Conservation (phyloP, 2,113 vertebrate genomes). For the Microtus pennsylvanicus region DNA sequence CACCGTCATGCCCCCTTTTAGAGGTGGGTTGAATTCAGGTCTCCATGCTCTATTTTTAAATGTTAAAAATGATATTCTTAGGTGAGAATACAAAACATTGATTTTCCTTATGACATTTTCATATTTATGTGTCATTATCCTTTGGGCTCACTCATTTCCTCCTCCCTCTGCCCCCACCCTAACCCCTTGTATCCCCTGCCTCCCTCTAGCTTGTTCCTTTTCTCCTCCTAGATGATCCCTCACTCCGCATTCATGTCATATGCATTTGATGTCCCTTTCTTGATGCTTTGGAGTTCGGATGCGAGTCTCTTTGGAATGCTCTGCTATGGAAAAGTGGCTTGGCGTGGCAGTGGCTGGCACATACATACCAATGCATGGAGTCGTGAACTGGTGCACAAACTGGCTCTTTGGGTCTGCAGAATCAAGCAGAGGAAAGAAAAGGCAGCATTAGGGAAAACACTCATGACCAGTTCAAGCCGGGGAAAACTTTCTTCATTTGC, state of each 20-base stretch:
- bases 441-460: not conserved
- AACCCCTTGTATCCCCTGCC: not conserved
- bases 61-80: not conserved
- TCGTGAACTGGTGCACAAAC: conserved; percentile 39
- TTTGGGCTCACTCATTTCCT: not conserved
- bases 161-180: not conserved
- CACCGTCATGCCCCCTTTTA: too few relatives aligned
- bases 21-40: not conserved
- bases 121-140: not conserved
- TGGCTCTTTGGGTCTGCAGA: conserved; percentile 75
- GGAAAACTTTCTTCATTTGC: not conserved
- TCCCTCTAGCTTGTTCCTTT: not conserved
- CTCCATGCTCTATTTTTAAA: not conserved
- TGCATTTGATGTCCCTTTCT: not conserved
- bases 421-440: conserved; percentile 56
- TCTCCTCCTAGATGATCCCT: not conserved
- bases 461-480: not conserved
- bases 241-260: not conserved
- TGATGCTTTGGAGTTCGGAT: not conserved
- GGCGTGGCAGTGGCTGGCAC: not conserved
- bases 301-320: conserved; percentile 35
- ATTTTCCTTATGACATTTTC: not conserved
- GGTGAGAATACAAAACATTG: not conserved
- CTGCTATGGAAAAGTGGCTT: not conserved
- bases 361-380: conserved; percentile 64